These are phyloP conservation scores for Drosophila multiciliata DNA, from an alignment of 2,888 invertebrate genomes.

Conservation along the genomic window DNA sequence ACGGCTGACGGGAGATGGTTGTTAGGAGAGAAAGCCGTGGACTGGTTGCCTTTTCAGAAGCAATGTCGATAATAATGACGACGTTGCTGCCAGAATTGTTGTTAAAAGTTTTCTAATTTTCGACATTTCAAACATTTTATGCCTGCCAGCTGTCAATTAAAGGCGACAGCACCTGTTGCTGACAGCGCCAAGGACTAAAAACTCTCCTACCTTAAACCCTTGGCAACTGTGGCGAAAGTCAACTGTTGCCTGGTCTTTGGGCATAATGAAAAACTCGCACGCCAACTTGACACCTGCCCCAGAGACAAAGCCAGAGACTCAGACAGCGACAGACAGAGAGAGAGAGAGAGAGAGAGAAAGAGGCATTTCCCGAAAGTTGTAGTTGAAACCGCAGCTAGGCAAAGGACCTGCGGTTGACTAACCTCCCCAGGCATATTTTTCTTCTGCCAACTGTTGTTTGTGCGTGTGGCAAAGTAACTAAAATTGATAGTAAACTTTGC, in stretches of 20 bases:
- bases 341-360: neutral
- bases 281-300: conserved; percentile 74
- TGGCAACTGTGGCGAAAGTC: conserved; percentile 50
- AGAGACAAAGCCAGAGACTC: conserved; percentile 1
- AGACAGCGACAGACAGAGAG: neutral
- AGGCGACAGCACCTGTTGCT: conserved; percentile 79
- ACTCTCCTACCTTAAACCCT: neutral
- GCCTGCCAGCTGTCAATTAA: conserved; percentile 79
- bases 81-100: conserved; percentile 61
- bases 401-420: conserved; percentile 31
- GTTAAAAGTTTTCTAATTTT: conserved; percentile 81
- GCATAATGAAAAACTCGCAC: conserved; percentile 65
- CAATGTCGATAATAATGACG: conserved; percentile 72
- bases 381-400: conserved; percentile 52
- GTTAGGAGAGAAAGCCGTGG: neutral
- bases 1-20: conserved; percentile 9
- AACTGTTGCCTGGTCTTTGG: conserved; percentile 53
- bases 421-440: neutral
- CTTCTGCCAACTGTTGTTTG: conserved; percentile 1
- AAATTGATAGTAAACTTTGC: conserved; percentile 48
- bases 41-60: conserved; percentile 46
- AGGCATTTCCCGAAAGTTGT: conserved; percentile 41
- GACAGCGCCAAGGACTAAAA: conserved; percentile 53
- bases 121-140: conserved; percentile 78
- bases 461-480: conserved; percentile 51